These are phyloP conservation scores for Trichechus manatus DNA, from an alignment of 2,113 vertebrate species.

Conservation along the genomic window DNA sequence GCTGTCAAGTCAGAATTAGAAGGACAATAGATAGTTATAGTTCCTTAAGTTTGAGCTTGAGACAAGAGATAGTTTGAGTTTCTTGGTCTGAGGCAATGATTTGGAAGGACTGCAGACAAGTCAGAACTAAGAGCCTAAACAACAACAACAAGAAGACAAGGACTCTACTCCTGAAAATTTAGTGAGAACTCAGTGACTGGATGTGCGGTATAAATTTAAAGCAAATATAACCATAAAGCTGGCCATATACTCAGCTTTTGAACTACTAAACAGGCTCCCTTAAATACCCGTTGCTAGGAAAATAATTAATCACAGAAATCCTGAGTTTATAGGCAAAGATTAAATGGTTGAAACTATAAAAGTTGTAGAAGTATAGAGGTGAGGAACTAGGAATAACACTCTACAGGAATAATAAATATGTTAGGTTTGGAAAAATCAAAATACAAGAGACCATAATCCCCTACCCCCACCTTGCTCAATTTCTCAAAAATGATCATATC, in stretches of 20 bases:
- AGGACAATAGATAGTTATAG: not conserved
- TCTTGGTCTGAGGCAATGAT: not conserved
- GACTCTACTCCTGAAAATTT: not conserved
- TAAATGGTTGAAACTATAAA: not conserved
- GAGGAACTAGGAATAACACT: not conserved
- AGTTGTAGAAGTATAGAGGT: not conserved
- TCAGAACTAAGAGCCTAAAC: not conserved
- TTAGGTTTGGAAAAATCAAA: not conserved
- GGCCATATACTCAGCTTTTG: not conserved
- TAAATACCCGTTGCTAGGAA: not conserved
- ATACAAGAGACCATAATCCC: not conserved
- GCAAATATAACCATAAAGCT: not conserved
- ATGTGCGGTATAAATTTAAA: not conserved
- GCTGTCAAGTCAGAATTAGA: not conserved
- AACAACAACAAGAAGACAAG: not conserved
- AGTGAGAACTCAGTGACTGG: not conserved
- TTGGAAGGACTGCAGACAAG: not conserved
- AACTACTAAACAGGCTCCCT: not conserved
- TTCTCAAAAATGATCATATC: not conserved
- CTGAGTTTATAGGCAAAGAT: not conserved
- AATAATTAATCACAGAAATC: not conserved
- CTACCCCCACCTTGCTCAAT: not conserved
- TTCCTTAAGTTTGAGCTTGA: not conserved
- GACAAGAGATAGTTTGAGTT: not conserved
- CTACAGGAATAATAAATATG: not conserved